A percentile compares a stretch with the other conserved stretches of the same genome.
These are phyloP conservation scores for Galeopterus variegatus DNA, from an alignment of 2,113 vertebrate genomes.

Conservation along the genomic window DNA sequence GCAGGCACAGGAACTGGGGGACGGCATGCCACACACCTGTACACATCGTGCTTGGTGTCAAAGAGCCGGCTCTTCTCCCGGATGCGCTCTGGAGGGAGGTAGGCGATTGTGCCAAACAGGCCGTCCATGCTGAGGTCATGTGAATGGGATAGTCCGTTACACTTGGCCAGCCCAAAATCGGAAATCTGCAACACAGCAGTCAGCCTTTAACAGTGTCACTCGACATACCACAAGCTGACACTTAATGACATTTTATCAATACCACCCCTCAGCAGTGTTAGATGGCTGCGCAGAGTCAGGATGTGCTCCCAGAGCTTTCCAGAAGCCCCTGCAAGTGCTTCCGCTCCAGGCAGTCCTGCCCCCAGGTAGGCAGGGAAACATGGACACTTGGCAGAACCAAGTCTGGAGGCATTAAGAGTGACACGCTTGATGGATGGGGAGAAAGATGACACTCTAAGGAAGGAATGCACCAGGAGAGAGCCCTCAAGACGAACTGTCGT, in stretches of 20 bases:
- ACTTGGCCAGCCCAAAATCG: slow-evolving; percentile 98
- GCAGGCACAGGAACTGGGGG: accelerated
- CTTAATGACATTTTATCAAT: accelerated
- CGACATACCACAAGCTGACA: accelerated
- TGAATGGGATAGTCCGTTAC: slow-evolving; percentile 95
- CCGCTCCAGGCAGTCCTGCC: background rate
- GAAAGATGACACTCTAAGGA: background rate
- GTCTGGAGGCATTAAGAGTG: background rate
- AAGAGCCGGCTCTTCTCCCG: slow-evolving; percentile 96
- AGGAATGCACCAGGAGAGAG: background rate
- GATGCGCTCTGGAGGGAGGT: slow-evolving; percentile 98
- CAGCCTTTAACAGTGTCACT: accelerated
- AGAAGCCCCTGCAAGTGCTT: background rate
- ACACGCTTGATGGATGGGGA: accelerated
- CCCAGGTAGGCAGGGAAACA: background rate
- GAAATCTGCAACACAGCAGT: slow-evolving; percentile 91
- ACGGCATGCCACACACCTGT: slow-evolving; percentile 91
- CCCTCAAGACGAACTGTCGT: too few species aligned
- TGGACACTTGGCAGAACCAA: accelerated
- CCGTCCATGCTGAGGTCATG: slow-evolving; percentile 98
- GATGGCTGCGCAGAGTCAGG: accelerated
- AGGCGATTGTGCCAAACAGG: slow-evolving; percentile 97
- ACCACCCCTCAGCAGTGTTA: accelerated
- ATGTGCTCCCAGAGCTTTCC: too few species aligned
- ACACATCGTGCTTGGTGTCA: slow-evolving; percentile 98